Percentiles rank a stretch among this genome's conserved stretches.
phyloP scores from a whole-genome alignment of 2,797 vertebrate genomes.

The Rhinella marina region DNA sequence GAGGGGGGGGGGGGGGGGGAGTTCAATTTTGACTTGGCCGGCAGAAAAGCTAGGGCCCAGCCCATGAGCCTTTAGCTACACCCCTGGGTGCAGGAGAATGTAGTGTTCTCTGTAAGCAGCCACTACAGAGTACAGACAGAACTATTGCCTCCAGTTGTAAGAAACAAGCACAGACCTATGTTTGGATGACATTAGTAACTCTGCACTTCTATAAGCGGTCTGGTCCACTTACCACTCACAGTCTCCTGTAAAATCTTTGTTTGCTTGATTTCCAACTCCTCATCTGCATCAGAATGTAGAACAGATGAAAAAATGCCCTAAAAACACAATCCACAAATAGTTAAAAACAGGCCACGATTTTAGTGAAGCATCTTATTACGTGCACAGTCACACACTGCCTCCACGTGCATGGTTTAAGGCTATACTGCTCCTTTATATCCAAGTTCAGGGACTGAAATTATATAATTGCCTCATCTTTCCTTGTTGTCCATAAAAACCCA shows the following conservation, averaged over 20 bases:
- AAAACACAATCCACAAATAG: not conserved
- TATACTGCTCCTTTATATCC: too few species aligned
- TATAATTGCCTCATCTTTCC: too few species aligned
- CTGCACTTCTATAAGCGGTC: not conserved
- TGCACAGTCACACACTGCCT: too few species aligned
- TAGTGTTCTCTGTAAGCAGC: not conserved
- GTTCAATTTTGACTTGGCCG: too few species aligned
- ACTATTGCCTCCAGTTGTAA: not conserved
- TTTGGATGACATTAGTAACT: not conserved
- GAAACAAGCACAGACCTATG: not conserved
- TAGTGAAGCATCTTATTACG: too few species aligned
- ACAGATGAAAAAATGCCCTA: slow-evolving; percentile 53
- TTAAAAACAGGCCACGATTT: not conserved
- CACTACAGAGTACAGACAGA: not conserved
- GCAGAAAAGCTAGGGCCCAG: too few species aligned
- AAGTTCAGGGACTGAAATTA: too few species aligned
- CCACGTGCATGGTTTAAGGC: too few species aligned
- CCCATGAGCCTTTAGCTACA: too few species aligned
- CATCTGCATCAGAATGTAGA: slow-evolving; percentile 41
- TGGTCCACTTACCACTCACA: slow-evolving; percentile 7
- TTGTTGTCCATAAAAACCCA: too few species aligned
- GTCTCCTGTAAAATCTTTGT: slow-evolving; percentile 22
- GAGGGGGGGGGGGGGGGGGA: too few species aligned
- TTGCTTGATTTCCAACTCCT: slow-evolving; percentile 48
- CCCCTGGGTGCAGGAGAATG: not conserved